These are phyloP conservation scores for Abramis brama DNA, from an alignment of 2,113 vertebrate genomes.

Conservation along the genomic window DNA sequence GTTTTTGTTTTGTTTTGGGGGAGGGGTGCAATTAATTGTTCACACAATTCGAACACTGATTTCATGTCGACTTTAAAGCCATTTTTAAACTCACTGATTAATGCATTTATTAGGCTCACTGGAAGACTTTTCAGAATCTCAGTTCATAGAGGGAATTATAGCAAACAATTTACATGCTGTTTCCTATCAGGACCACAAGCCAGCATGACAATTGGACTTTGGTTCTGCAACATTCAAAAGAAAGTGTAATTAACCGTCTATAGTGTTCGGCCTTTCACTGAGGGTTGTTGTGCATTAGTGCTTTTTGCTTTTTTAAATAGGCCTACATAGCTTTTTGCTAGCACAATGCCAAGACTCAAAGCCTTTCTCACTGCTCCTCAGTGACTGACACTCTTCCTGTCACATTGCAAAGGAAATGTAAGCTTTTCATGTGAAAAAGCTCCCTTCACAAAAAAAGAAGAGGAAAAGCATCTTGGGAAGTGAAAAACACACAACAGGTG, in stretches of 20 bases:
- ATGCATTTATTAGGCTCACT: constrained; percentile 7
- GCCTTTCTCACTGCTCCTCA: background rate
- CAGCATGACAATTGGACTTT: background rate
- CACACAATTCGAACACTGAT: no score
- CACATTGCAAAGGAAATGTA: background rate
- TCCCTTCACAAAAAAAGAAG: background rate
- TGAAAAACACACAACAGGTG: background rate
- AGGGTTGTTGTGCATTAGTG: background rate
- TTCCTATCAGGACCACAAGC: constrained; percentile 15
- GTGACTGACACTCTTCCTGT: background rate
- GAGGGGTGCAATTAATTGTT: no score
- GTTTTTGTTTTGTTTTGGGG: no score
- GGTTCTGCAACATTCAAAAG: background rate
- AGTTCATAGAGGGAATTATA: constrained; percentile 7
- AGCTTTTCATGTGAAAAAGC: constrained; percentile 6
- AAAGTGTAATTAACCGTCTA: constrained; percentile 12
- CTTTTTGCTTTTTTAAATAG: background rate
- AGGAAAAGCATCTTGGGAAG: background rate
- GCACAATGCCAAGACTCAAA: constrained; percentile 16
- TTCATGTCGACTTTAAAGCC: background rate
- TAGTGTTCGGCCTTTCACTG: background rate
- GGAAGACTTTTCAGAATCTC: constrained; percentile 14
- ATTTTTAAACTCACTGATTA: background rate
- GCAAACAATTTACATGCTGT: constrained; percentile 30
- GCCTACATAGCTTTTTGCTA: background rate